phyloP scores from a whole-genome alignment of 23 tunicate genomes.

The Oikopleura dioica region DNA sequence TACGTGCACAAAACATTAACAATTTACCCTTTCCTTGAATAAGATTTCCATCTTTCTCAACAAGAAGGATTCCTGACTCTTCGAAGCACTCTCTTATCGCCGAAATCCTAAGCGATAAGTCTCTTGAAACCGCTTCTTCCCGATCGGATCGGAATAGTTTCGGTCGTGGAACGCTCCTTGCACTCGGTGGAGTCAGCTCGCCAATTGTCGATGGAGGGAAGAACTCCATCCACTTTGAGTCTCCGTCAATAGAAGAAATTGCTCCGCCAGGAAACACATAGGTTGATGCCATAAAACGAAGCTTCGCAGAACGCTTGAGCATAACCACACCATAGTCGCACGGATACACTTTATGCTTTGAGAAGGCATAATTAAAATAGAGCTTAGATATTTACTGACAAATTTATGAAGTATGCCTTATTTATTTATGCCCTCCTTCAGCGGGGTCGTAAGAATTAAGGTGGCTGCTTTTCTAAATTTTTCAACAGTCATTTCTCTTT shows the following conservation, averaged over 20 bases:
- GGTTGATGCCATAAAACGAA: not conserved
- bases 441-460: not conserved
- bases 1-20: too few species aligned
- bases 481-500: too few species aligned
- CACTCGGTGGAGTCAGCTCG: not conserved
- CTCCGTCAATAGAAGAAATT: not conserved
- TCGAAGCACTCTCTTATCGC: constrained; percentile 1
- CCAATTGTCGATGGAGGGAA: not conserved
- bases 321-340: not conserved
- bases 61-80: not conserved
- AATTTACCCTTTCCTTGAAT: not conserved
- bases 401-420: too few species aligned
- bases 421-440: too few species aligned
- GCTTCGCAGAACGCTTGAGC: constrained; percentile 2
- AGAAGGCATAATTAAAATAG: too few species aligned
- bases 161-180: too few species aligned
- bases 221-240: not conserved
- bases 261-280: constrained; percentile 9
- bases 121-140: too few species aligned
- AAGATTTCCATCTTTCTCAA: not conserved
- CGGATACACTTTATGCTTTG: not conserved
- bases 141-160: too few species aligned
- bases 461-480: not conserved
- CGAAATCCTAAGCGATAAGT: not conserved
- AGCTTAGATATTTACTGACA: too few species aligned